These are phyloP conservation scores for Campylomormyrus numenius DNA, from an alignment of 2,113 vertebrate genomes.

Conservation along the genomic window DNA sequence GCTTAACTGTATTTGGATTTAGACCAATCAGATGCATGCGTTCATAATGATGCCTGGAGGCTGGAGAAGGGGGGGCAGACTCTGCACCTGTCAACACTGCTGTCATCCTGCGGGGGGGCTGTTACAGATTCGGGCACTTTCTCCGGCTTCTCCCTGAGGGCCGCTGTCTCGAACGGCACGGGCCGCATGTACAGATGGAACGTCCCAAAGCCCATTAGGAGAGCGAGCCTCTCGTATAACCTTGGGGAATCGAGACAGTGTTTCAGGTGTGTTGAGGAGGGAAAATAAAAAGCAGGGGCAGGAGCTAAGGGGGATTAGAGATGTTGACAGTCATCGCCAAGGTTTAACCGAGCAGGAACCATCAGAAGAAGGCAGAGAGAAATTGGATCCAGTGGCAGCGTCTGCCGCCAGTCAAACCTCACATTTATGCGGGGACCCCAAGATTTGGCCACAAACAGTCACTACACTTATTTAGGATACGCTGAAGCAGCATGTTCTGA, in stretches of 20 bases:
- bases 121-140: conserved; percentile 53
- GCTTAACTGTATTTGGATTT: conserved; percentile 4
- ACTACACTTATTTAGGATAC: neutral
- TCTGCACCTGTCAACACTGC: conserved; percentile 57
- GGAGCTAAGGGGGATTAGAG: neutral
- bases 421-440: neutral
- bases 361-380: neutral
- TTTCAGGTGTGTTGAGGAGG: neutral
- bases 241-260: conserved; percentile 34
- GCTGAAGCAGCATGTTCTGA: neutral
- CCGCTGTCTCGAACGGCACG: conserved; percentile 55
- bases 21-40: neutral
- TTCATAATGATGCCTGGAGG: neutral
- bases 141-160: conserved; percentile 45
- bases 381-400: neutral
- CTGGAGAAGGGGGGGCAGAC: neutral
- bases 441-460: neutral
- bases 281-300: neutral
- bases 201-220: conserved; percentile 57
- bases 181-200: conserved; percentile 64
- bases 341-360: neutral
- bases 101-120: conserved; percentile 49
- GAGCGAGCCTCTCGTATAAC: conserved; percentile 55
- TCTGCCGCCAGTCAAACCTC: neutral
- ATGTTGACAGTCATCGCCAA: neutral